Percentiles rank a stretch among this genome's conserved stretches.
Evolutionary conservation across 2,113 vertebrate species (phyloP).

Genomic region (Melospiza melodia): DNA sequence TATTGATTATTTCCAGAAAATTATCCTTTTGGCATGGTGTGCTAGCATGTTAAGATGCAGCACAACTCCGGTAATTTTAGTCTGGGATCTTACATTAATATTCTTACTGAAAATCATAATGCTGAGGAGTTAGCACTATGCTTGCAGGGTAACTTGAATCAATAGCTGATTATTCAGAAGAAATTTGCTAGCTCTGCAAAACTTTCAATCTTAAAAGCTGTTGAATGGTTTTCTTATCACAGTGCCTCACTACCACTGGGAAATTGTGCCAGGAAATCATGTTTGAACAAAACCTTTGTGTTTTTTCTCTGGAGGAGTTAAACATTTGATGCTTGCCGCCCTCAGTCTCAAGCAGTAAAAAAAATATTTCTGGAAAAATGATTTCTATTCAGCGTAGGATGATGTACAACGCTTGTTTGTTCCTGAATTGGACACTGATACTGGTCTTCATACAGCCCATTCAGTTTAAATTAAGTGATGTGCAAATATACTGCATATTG

Average conservation of each 20-base stretch:
- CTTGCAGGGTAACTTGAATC: conserved; percentile 48
- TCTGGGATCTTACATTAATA: not conserved
- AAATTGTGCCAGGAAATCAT: conserved; percentile 23
- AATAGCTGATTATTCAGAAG: conserved; percentile 50
- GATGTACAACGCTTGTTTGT: not conserved
- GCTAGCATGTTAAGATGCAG: not conserved
- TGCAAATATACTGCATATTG: not conserved
- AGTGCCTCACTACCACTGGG: conserved; percentile 8
- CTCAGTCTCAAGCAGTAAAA: not conserved
- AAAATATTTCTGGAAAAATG: not conserved
- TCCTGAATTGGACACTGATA: not conserved
- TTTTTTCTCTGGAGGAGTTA: conserved; percentile 29
- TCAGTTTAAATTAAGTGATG: not conserved
- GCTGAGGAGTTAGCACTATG: not conserved
- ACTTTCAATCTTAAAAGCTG: conserved; percentile 37
- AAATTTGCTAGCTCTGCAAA: conserved; percentile 54
- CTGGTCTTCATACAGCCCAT: not conserved
- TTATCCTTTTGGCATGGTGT: not conserved
- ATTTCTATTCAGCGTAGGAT: not conserved
- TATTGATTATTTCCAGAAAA: not conserved
- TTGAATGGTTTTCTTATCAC: conserved; percentile 71
- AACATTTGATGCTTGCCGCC: not conserved
- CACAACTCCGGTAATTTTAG: not conserved
- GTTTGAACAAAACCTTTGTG: conserved; percentile 64
- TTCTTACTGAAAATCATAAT: not conserved